A percentile compares a stretch with the other conserved stretches of the same genome.
phyloP scores from a whole-genome alignment of 2,797 vertebrate species.

The Cyprinodon diabolis region DNA sequence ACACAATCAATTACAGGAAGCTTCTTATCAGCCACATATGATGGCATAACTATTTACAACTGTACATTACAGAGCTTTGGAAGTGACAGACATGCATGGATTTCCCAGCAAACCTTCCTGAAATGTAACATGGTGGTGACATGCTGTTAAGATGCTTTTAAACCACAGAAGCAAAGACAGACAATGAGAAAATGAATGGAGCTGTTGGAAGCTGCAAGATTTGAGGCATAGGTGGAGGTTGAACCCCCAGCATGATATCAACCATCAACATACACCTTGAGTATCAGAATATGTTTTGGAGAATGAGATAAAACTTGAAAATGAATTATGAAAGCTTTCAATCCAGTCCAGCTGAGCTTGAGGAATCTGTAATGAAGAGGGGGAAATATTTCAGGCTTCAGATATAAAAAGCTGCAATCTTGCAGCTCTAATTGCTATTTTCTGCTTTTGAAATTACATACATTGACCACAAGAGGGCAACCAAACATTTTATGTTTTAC shows the following conservation, averaged over 20 bases:
- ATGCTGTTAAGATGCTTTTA: neutral
- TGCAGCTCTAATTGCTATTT: neutral
- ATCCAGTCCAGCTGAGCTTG: neutral
- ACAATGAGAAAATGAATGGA: neutral
- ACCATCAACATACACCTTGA: neutral
- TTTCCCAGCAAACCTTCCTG: neutral
- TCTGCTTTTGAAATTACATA: slow-evolving; percentile 16
- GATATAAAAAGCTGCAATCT: neutral
- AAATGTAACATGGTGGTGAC: neutral
- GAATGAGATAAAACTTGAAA: neutral
- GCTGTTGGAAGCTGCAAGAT: no score
- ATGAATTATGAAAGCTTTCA: neutral
- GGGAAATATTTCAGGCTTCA: no score
- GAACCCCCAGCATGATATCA: no score
- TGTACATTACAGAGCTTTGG: neutral
- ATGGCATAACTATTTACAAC: neutral
- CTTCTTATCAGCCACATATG: neutral
- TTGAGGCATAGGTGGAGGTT: no score
- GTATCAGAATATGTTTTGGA: neutral
- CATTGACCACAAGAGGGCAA: slow-evolving; percentile 63
- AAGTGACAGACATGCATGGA: neutral
- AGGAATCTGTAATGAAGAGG: no score
- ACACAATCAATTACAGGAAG: neutral
- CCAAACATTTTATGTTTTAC: slow-evolving; percentile 24
- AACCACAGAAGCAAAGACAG: neutral